Evolutionary conservation across 2,888 invertebrate genomes (phyloP).

Genomic region (Trilocha varians): DNA sequence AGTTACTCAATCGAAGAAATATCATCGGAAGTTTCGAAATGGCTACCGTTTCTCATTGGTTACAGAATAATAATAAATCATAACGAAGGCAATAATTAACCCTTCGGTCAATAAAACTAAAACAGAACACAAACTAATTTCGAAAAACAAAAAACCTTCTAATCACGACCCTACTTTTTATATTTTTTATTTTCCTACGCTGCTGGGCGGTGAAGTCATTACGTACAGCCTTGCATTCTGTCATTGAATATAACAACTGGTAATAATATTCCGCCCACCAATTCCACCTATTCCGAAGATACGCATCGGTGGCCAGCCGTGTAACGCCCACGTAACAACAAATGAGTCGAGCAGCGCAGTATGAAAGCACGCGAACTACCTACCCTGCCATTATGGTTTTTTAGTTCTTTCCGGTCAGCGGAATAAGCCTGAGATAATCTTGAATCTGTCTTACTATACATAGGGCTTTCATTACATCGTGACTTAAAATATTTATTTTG

Average conservation of each 20-base stretch:
- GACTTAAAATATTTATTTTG: no score
- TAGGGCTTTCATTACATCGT: no score
- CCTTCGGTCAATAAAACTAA: background rate
- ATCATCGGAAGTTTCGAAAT: background rate
- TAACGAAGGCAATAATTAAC: background rate
- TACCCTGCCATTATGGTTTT: conserved; percentile 10
- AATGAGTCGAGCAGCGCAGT: conserved; percentile 28
- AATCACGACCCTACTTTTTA: conserved; percentile 9
- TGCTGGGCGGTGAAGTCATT: conserved; percentile 48
- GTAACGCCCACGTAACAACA: conserved; percentile 49
- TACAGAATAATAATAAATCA: background rate
- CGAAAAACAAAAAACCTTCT: conserved; percentile 15
- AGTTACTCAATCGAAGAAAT: no score
- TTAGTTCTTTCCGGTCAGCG: background rate
- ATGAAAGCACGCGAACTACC: conserved; percentile 24
- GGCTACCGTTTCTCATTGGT: background rate
- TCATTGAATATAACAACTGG: conserved; percentile 48
- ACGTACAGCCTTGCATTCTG: conserved; percentile 38
- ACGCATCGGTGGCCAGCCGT: conserved; percentile 56
- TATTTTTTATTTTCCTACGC: conserved; percentile 25
- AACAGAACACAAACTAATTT: background rate
- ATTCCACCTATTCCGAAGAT: conserved; percentile 63
- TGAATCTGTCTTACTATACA: background rate
- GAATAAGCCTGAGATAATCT: background rate
- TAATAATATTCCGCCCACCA: conserved; percentile 69